Evolutionary conservation across 2,797 vertebrate species (phyloP).

Genomic region (Parauchenoglanis punctatus): DNA sequence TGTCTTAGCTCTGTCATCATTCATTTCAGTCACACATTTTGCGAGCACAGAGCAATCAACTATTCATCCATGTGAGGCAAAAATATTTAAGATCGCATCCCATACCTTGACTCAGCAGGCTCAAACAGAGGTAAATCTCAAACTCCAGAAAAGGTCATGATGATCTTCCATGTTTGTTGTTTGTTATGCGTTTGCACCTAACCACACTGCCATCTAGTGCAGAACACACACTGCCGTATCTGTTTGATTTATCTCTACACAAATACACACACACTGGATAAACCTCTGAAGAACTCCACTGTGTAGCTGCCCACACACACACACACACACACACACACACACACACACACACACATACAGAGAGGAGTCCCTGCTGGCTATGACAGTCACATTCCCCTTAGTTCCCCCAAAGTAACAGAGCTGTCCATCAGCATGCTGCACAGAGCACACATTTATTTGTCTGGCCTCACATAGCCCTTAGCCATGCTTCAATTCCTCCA

Average conservation of each 20-base stretch:
- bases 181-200: neutral
- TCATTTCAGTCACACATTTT: neutral
- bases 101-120: neutral
- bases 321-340: conserved; percentile 6
- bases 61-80: neutral
- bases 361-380: conserved; percentile 45
- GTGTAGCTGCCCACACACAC: conserved; percentile 1
- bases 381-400: conserved; percentile 50
- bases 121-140: conserved; percentile 5
- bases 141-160: conserved; percentile 35
- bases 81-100: neutral
- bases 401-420: conserved; percentile 52
- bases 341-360: conserved; percentile 11
- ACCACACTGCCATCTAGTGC: conserved; percentile 59
- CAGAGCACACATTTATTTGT: conserved; percentile 2
- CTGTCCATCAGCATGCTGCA: conserved; percentile 35
- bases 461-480: conserved; percentile 24
- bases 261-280: conserved; percentile 9
- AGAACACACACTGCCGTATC: neutral
- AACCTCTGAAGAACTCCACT: neutral
- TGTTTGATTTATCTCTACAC: conserved; percentile 30
- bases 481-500: conserved; percentile 20
- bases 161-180: neutral
- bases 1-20: neutral
- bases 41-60: neutral